Percentiles rank a stretch among this genome's conserved stretches.
Evolutionary conservation across 2,888 invertebrate species (phyloP).

Genomic region (Orchesellides sinensis): DNA sequence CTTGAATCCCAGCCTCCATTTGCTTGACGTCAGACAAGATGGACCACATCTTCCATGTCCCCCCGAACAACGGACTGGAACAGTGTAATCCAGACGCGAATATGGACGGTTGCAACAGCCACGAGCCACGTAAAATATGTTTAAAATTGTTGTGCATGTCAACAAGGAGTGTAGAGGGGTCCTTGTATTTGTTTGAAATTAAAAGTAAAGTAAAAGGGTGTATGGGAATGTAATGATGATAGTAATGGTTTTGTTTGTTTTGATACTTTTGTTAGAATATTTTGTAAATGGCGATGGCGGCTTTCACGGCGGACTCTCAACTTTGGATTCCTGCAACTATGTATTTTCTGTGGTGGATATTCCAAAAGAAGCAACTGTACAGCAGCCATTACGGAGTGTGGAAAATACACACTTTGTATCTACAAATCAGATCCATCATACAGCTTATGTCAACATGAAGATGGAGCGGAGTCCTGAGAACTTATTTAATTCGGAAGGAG

Average conservation of each 20-base stretch:
- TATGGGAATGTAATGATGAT: background rate
- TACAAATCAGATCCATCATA: too few species aligned
- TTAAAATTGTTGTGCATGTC: too few species aligned
- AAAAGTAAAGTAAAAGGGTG: background rate
- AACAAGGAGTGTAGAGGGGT: too few species aligned
- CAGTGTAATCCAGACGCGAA: background rate
- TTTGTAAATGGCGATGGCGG: background rate
- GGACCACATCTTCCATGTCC: too few species aligned
- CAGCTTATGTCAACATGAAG: background rate
- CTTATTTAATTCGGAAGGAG: constrained; percentile 28
- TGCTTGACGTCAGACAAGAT: too few species aligned
- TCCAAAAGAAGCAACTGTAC: background rate
- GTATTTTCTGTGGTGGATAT: constrained; percentile 25
- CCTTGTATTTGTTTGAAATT: too few species aligned
- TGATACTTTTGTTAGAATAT: background rate
- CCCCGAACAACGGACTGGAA: background rate
- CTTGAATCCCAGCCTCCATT: too few species aligned
- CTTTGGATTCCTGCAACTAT: background rate
- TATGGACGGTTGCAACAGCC: too few species aligned
- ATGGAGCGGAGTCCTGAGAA: background rate
- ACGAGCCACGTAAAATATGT: too few species aligned
- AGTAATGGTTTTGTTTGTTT: background rate
- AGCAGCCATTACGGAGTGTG: background rate
- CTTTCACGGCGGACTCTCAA: background rate
- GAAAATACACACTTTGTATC: constrained; percentile 4